Evolutionary conservation across 2,113 vertebrate species (phyloP).

Genomic region (Cyanistes caeruleus): DNA sequence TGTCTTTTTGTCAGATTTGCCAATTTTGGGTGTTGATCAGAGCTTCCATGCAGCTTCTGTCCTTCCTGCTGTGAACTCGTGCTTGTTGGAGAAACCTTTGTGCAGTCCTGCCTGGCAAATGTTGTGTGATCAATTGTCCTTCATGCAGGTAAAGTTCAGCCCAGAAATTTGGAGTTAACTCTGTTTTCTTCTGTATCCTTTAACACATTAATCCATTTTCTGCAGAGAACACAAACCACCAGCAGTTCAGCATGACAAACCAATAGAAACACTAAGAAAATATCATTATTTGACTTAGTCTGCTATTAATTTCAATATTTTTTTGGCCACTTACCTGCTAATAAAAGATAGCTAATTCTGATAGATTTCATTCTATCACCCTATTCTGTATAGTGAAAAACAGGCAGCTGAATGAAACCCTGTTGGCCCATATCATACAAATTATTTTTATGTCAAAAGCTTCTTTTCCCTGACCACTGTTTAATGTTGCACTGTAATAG

Average conservation of each 20-base stretch:
- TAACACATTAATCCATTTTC: not conserved
- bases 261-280: not conserved
- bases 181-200: not conserved
- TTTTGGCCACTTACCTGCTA: not conserved
- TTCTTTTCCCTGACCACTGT: conserved; percentile 12
- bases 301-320: not conserved
- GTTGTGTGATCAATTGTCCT: not conserved
- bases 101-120: not conserved
- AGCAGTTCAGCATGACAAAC: not conserved
- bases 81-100: not conserved
- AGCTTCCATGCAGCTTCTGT: not conserved
- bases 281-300: not conserved
- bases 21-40: not conserved
- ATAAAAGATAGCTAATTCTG: not conserved
- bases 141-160: not conserved
- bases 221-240: not conserved
- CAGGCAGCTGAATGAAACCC: not conserved
- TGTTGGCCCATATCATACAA: not conserved
- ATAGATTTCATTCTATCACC: not conserved
- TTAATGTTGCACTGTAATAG: not conserved
- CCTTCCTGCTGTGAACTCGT: not conserved
- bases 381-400: not conserved
- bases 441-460: not conserved
- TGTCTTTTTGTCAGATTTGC: not conserved
- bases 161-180: not conserved